Base-by-base conservation (phyloP, 2,888 invertebrate species). In the Anaspis maculata region DNA sequence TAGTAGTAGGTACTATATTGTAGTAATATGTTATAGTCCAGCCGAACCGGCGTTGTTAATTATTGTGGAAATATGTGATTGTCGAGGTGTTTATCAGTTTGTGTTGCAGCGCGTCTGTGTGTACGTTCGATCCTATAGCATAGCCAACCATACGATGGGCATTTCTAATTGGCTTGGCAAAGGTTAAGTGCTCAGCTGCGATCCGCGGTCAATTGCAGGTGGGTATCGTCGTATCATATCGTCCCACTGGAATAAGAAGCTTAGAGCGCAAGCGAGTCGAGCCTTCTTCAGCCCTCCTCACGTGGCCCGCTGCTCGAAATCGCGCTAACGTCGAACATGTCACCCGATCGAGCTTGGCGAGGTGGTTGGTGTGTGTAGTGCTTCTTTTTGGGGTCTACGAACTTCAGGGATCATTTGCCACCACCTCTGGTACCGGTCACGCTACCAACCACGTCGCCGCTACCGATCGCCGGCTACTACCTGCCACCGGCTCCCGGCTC, bases 321-420 rank as follows among this genome's bases (percentile, higher is more conserved):
- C 30, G 31, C 30, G 32, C 32, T 27, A 30, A 35, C 26, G 27
- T 35, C 25, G 31, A 30, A 35, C 34, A 39, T 36, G 36, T 40
- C 36, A 39, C 35, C 34, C 30, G 33, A 30, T 36, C 34, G 26
- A 32, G 27, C 27, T 19, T 26, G 32, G 7, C 30, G 28, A 25
- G 36, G 36, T 40, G 40, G 34, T 40, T 5, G 5, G 19, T n/a
- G n/a, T n/a, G 39, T 30, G 30, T 36, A 33, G 40, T 40, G 36
- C 27, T 29, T 30, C 30, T 40, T 19, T 38, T 37, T 36, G 36
- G 40, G 40, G 40, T 40, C 40, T 36, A 33, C 33, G 40, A 40
- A 40, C 40, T 40, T 40, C 19, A 27, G 28, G 27, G 27, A 34
- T 32, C 39, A 34, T 34, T 39, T 34, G 34, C 39, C 39, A 34